Evolutionary conservation across 2,113 vertebrate species (phyloP).

Genomic region (Solea solea): DNA sequence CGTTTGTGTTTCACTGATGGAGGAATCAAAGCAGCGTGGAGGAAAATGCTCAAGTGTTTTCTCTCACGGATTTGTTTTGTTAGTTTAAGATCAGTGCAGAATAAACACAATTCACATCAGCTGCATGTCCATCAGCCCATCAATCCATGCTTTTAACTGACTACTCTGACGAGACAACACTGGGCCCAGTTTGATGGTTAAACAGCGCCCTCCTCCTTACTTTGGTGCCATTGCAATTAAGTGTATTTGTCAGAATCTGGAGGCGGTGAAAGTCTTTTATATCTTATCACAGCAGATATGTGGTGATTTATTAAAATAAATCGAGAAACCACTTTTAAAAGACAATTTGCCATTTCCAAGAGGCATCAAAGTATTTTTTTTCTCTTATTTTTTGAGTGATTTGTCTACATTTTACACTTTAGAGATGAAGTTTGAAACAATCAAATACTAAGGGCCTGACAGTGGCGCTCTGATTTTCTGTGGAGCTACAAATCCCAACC

Average conservation of each 20-base stretch:
- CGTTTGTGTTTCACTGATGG: conserved; percentile 30
- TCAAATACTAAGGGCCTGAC: neutral
- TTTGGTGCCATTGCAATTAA: neutral
- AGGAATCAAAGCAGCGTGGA: conserved; percentile 33
- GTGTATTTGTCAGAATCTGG: neutral
- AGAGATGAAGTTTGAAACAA: neutral
- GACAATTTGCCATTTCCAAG: conserved; percentile 8
- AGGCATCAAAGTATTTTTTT: neutral
- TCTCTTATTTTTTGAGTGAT: neutral
- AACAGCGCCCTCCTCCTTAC: conserved; percentile 2
- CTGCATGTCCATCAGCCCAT: neutral
- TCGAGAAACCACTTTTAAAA: conserved; percentile 6
- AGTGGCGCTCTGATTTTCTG: neutral
- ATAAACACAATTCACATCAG: conserved; percentile 14
- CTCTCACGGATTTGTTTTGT: conserved; percentile 13
- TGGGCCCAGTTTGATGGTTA: neutral
- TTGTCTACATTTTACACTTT: neutral
- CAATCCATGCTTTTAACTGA: neutral
- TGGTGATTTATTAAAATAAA: neutral
- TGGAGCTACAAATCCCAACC: conserved; percentile 15
- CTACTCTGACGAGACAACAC: neutral
- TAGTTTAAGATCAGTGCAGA: conserved; percentile 16
- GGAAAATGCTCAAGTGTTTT: conserved; percentile 4
- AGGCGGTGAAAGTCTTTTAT: no score
- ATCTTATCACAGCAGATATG: neutral